These are phyloP conservation scores for Drosophila parvula DNA, from an alignment of 1,140 invertebrate genomes.

Conservation along the genomic window DNA sequence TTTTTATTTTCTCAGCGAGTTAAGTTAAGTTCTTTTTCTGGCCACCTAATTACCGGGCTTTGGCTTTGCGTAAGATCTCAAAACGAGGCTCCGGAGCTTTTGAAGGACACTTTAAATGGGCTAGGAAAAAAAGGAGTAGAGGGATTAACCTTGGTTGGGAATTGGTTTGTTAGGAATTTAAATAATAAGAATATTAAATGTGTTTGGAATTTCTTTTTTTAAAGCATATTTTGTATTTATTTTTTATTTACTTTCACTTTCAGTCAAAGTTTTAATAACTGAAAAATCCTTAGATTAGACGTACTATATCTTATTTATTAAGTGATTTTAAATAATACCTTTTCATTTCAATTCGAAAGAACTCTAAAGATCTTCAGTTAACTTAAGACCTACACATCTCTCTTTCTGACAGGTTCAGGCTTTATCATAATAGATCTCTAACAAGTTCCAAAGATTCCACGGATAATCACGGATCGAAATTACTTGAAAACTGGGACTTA, in stretches of 20 bases:
- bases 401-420: too few species aligned
- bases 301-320: too few species aligned
- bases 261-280: too few species aligned
- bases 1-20: not conserved
- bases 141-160: conserved; percentile 1
- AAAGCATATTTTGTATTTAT: too few species aligned
- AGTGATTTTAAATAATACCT: too few species aligned
- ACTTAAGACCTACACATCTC: too few species aligned
- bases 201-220: too few species aligned
- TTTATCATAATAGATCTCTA: not conserved
- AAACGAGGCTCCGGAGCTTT: conserved; percentile 19
- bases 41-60: conserved; percentile 13
- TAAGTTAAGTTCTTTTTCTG: not conserved
- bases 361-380: too few species aligned
- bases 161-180: not conserved
- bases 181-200: not conserved
- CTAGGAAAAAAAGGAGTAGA: conserved; percentile 1
- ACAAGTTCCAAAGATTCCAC: not conserved
- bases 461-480: not conserved
- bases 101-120: conserved; percentile 23
- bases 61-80: conserved; percentile 14
- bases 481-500: not conserved
- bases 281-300: too few species aligned
- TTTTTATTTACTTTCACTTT: too few species aligned
- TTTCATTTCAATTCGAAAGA: too few species aligned